phyloP scores from a whole-genome alignment of 2,113 vertebrate genomes.

The Kryptolebias marmoratus region DNA sequence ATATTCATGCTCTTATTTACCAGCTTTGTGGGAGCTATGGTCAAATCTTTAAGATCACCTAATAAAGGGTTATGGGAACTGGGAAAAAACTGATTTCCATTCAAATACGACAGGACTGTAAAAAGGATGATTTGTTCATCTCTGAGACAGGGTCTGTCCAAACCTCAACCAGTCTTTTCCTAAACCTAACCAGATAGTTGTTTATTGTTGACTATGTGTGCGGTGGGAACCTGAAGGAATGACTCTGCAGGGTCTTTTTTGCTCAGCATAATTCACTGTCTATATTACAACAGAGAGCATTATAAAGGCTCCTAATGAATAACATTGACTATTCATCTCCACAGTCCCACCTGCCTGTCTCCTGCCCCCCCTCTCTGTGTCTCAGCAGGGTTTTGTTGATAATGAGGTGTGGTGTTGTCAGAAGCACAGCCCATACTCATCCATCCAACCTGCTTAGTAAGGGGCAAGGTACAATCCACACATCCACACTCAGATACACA shows the following conservation, averaged over 20 bases:
- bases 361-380: constrained; percentile 7
- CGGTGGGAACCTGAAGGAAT: constrained; percentile 3
- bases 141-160: too few species aligned
- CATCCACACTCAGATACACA: constrained; percentile 7
- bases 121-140: too few species aligned
- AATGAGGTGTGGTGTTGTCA: constrained; percentile 74
- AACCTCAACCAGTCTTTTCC: too few species aligned
- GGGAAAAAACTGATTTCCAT: too few species aligned
- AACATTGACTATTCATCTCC: constrained; percentile 54
- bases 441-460: constrained; percentile 73
- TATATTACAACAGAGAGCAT: neutral
- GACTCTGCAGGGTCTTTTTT: neutral
- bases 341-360: constrained; percentile 10
- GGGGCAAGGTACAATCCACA: constrained; percentile 26
- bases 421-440: constrained; percentile 60
- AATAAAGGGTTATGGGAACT: too few species aligned
- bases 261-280: constrained; percentile 12
- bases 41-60: too few species aligned
- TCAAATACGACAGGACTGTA: too few species aligned
- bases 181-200: too few species aligned
- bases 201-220: neutral
- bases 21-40: too few species aligned
- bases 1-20: too few species aligned
- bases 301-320: constrained; percentile 61
- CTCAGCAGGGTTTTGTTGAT: constrained; percentile 70